Percentiles rank a stretch among this genome's conserved stretches.
Evolutionary conservation across 2,113 vertebrate genomes (phyloP).

Genomic region (Chaetops frenatus): DNA sequence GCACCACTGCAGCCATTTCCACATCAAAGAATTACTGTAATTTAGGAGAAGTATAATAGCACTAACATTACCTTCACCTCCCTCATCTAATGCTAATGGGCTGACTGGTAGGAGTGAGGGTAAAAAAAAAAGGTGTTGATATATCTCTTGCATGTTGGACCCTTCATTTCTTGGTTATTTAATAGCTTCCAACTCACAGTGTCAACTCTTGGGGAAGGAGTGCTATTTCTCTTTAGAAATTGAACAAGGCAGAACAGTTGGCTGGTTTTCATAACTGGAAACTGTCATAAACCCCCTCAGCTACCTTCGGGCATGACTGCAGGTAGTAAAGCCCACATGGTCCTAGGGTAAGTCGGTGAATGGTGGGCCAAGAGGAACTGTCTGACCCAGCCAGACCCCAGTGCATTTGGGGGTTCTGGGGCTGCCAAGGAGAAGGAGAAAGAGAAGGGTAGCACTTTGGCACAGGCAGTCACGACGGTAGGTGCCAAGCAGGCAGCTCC

Average conservation of each 20-base stretch:
- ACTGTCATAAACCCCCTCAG: neutral
- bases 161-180: neutral
- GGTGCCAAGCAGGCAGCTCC: neutral
- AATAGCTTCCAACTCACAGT: neutral
- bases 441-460: neutral
- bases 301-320: rapidly evolving
- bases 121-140: neutral
- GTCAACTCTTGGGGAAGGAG: neutral
- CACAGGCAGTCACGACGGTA: neutral
- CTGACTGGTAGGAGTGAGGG: neutral
- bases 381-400: neutral
- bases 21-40: neutral
- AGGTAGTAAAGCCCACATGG: neutral
- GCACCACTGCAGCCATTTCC: neutral
- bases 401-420: rapidly evolving
- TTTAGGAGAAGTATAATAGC: neutral
- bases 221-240: neutral
- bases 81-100: neutral
- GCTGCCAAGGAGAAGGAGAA: neutral
- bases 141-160: neutral
- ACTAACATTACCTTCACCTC: neutral
- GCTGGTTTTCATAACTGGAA: neutral
- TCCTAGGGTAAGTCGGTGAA: rapidly evolving
- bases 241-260: neutral
- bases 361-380: neutral